Percentiles rank a stretch among this genome's conserved stretches.
Conservation (phyloP, 2,113 vertebrate genomes). For the Tylochromis polylepis region DNA sequence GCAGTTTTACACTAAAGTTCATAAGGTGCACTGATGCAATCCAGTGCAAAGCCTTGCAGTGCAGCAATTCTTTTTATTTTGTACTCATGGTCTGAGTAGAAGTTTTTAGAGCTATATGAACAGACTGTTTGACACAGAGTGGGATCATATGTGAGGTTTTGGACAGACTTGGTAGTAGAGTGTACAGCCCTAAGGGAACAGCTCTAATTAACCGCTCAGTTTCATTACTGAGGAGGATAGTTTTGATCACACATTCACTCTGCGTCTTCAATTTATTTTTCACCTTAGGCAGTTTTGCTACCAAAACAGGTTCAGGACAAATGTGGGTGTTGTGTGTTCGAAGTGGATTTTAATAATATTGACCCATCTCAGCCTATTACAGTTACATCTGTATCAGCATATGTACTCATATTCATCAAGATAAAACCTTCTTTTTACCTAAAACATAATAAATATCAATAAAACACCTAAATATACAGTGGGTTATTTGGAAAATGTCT, state of each 20-base stretch:
- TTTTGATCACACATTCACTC: conserved; percentile 3
- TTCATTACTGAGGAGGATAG: background rate
- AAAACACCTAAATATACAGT: background rate
- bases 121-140: background rate
- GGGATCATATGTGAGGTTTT: background rate
- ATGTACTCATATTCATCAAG: background rate
- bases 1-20: background rate
- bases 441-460: background rate
- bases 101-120: background rate
- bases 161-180: background rate
- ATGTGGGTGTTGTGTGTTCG: background rate
- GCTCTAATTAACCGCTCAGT: conserved; percentile 7
- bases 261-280: background rate
- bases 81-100: background rate
- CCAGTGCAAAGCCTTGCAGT: background rate
- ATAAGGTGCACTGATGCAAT: background rate
- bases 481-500: background rate
- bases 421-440: background rate
- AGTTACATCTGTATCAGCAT: background rate
- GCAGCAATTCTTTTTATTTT: background rate
- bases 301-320: background rate
- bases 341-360: background rate
- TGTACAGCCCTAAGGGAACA: background rate
- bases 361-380: background rate
- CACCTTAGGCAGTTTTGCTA: background rate